Evolutionary conservation across 2,797 vertebrate genomes (phyloP).

Genomic region (Lacerta agilis): DNA sequence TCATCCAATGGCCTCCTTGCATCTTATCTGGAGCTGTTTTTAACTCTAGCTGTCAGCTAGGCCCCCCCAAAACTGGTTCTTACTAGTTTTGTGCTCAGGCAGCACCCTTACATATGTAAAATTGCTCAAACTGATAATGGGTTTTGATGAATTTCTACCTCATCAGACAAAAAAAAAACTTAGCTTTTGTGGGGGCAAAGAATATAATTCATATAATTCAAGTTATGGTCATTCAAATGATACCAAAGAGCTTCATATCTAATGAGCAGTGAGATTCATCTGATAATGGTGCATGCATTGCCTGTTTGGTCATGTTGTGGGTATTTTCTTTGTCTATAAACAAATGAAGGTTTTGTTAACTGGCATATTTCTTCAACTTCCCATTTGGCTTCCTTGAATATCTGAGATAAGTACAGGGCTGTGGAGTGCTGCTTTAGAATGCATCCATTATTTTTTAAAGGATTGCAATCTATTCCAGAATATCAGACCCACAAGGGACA

Average conservation of each 20-base stretch:
- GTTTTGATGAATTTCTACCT: too few species aligned
- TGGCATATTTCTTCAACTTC: background rate
- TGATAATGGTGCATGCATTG: background rate
- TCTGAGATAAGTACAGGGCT: background rate
- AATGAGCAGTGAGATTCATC: background rate
- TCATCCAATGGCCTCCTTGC: too few species aligned
- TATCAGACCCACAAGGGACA: background rate
- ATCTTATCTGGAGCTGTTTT: too few species aligned
- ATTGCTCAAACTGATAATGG: too few species aligned
- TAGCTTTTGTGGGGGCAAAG: too few species aligned
- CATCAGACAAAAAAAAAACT: too few species aligned
- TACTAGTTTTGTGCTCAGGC: too few species aligned
- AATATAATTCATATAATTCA: too few species aligned
- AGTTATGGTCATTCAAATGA: background rate
- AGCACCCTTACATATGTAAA: too few species aligned
- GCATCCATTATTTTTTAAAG: background rate
- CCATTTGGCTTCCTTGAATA: background rate
- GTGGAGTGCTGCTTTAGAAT: background rate
- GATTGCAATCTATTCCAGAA: background rate
- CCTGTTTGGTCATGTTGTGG: background rate
- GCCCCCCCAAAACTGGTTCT: too few species aligned
- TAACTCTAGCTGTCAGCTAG: too few species aligned
- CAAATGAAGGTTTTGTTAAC: background rate
- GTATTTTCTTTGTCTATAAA: background rate
- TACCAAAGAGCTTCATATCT: background rate